phyloP scores from a whole-genome alignment of 92 coral and sea anemone species.

The Porites rus region DNA sequence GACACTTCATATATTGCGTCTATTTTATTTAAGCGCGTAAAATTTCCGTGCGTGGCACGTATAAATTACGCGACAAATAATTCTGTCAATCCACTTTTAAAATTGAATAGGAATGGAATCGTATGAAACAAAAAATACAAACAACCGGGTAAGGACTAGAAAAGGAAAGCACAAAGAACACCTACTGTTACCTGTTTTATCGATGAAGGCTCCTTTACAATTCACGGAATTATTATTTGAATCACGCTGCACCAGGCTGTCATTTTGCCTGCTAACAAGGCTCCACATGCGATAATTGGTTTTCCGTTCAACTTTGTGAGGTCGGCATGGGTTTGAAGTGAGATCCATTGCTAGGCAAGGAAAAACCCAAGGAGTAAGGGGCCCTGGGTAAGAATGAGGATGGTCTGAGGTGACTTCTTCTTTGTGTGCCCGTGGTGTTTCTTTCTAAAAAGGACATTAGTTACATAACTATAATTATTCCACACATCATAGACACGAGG shows the following conservation, averaged over 20 bases:
- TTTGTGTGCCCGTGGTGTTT: background rate
- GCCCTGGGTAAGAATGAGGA: background rate
- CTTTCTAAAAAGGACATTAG: background rate
- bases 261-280: slow-evolving; percentile 19
- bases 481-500: too few relatives aligned
- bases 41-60: too few relatives aligned
- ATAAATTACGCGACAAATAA: too few relatives aligned
- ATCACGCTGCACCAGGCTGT: slow-evolving; percentile 12
- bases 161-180: background rate
- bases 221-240: background rate
- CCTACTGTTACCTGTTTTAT: slow-evolving; percentile 11
- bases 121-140: too few relatives aligned
- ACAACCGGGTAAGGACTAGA: background rate
- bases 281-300: slow-evolving; percentile 30
- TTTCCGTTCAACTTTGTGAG: background rate
- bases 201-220: slow-evolving; percentile 14
- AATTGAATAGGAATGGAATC: too few relatives aligned
- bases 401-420: background rate
- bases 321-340: background rate
- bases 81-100: too few relatives aligned
- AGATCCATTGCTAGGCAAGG: too few relatives aligned
- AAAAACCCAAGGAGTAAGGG: background rate
- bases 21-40: too few relatives aligned
- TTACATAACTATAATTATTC: too few relatives aligned
- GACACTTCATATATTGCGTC: too few relatives aligned